Evolutionary conservation across 2,888 invertebrate genomes (phyloP).

Genomic region (Chrysina gloriosa): DNA sequence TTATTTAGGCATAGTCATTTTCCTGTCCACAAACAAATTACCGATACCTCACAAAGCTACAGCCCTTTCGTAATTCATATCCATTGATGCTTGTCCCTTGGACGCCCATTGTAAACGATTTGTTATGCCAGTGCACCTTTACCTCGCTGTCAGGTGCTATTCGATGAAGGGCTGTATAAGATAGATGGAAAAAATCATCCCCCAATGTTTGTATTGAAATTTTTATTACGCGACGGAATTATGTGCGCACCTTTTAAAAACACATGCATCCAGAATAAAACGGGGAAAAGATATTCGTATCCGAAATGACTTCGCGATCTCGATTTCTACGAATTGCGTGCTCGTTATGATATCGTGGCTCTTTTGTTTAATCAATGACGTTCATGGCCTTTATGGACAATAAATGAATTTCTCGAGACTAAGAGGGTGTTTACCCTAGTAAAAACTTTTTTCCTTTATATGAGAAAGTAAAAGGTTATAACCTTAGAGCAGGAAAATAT

Average conservation of each 20-base stretch:
- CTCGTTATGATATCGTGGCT: slow-evolving; percentile 2
- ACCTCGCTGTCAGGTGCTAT: neutral
- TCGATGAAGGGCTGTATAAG: neutral
- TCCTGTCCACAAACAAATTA: neutral
- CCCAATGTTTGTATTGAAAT: slow-evolving; percentile 24
- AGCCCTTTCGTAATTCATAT: slow-evolving; percentile 12
- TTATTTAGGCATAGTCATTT: neutral
- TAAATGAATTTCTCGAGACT: neutral
- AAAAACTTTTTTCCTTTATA: too few species aligned
- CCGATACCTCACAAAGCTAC: neutral
- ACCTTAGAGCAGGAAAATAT: too few species aligned
- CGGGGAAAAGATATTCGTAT: neutral
- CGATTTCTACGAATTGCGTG: neutral
- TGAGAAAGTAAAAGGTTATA: too few species aligned
- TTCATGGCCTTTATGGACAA: neutral
- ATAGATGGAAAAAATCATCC: slow-evolving; percentile 10
- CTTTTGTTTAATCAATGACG: slow-evolving; percentile 24
- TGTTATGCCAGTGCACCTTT: slow-evolving; percentile 7
- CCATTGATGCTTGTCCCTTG: slow-evolving; percentile 12
- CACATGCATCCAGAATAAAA: too few species aligned
- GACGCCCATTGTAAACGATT: slow-evolving; percentile 4
- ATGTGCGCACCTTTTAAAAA: neutral
- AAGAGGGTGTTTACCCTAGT: neutral
- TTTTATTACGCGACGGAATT: neutral
- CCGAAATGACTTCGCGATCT: neutral